Conservation (phyloP, 2,888 invertebrate species). For the Apocheima hispidaria region DNA sequence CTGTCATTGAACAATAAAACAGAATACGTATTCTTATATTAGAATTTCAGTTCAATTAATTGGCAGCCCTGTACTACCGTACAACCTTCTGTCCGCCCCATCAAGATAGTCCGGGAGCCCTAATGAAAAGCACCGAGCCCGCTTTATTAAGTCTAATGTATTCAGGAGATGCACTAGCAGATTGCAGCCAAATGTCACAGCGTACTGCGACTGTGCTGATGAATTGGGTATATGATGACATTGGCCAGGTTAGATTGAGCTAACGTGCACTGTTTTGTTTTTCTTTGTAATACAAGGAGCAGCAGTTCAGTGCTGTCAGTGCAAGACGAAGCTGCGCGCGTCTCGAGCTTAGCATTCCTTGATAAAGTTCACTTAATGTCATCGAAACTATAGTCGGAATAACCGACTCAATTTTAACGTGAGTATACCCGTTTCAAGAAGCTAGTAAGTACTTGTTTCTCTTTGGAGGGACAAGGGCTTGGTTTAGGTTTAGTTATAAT, state of each 20-base stretch:
- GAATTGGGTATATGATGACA: conserved; percentile 45
- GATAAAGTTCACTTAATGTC: too few species aligned
- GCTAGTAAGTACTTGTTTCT: too few species aligned
- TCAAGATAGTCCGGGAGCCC: conserved; percentile 73
- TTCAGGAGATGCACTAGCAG: conserved; percentile 73
- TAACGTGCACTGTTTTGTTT: neutral
- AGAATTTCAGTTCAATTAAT: conserved; percentile 27
- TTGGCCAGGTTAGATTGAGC: conserved; percentile 43
- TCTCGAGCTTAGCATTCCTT: too few species aligned
- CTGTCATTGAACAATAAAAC: conserved; percentile 19
- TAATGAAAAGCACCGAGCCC: conserved; percentile 81
- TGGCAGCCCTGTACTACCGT: conserved; percentile 41
- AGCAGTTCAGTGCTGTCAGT: too few species aligned
- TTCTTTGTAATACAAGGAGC: neutral
- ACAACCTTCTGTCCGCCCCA: conserved; percentile 55
- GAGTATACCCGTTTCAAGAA: too few species aligned
- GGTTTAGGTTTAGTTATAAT: too few species aligned
- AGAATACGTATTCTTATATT: conserved; percentile 10
- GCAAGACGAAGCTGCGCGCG: too few species aligned
- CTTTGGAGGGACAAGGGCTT: too few species aligned
- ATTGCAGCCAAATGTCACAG: conserved; percentile 77
- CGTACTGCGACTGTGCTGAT: conserved; percentile 50
- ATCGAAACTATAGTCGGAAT: too few species aligned
- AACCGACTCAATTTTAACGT: too few species aligned
- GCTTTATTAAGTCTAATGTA: conserved; percentile 85